A percentile compares a stretch with the other conserved stretches of the same genome.
Conservation (phyloP, 2,113 vertebrate genomes). For the Herpetotheres cachinnans region DNA sequence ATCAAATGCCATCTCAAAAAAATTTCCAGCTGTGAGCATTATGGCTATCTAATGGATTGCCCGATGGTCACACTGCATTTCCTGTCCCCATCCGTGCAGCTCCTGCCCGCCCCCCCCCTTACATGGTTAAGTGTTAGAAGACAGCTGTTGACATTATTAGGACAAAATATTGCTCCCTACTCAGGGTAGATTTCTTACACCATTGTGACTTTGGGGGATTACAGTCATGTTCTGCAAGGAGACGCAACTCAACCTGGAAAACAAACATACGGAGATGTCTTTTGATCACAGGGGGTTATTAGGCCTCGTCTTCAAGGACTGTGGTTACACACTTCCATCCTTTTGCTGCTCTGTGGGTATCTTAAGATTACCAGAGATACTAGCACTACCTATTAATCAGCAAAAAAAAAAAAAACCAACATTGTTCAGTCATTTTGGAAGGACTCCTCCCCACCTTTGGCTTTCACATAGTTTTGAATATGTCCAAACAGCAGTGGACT, state of each 20-base stretch:
- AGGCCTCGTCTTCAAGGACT: neutral
- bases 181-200: neutral
- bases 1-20: slow-evolving; percentile 63
- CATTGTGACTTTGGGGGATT: neutral
- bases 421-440: neutral
- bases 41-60: slow-evolving; percentile 43
- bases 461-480: neutral
- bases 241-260: neutral
- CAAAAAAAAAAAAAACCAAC: neutral
- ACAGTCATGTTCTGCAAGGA: neutral
- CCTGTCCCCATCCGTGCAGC: neutral
- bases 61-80: neutral
- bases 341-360: neutral
- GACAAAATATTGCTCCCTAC: neutral
- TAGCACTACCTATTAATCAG: neutral
- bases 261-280: neutral
- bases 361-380: neutral
- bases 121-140: neutral
- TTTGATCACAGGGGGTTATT: neutral
- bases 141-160: slow-evolving; percentile 35
- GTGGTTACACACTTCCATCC: neutral
- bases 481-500: neutral
- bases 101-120: neutral
- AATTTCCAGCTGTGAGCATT: slow-evolving; percentile 48
- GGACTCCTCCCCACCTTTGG: neutral